Conservation (phyloP, 2,797 vertebrate species). For the Mallotus villosus region DNA sequence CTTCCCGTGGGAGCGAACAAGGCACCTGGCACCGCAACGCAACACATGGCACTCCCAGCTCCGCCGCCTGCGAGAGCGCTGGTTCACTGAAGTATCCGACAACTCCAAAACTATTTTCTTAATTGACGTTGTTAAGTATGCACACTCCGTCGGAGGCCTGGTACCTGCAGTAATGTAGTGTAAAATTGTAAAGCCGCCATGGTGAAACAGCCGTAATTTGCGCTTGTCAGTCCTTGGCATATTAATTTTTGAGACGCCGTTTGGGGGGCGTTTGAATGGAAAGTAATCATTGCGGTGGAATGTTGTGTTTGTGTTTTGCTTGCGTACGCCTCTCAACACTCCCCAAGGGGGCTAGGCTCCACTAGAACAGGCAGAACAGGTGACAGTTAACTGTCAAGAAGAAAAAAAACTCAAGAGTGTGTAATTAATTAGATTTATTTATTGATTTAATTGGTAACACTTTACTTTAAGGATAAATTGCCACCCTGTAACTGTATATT, state of each 20-base stretch:
- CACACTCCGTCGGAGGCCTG: constrained; percentile 36
- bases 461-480: background rate
- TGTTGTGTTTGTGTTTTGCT: constrained; percentile 32
- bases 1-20: constrained; percentile 14
- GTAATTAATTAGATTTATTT: too few relatives aligned
- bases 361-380: background rate
- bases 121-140: constrained; percentile 44
- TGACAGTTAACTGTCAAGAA: background rate
- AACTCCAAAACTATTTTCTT: constrained; percentile 23
- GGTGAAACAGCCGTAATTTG: constrained; percentile 61
- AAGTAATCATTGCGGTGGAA: constrained; percentile 31
- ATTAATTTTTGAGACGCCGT: constrained; percentile 57
- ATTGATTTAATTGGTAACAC: too few relatives aligned
- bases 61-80: constrained; percentile 26
- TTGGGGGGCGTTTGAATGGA: constrained; percentile 47
- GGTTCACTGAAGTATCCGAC: constrained; percentile 41
- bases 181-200: constrained; percentile 68
- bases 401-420: too few relatives aligned
- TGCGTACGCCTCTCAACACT: constrained; percentile 28
- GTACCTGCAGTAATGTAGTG: constrained; percentile 73
- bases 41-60: constrained; percentile 19
- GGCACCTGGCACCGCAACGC: constrained; percentile 24
- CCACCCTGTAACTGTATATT: background rate
- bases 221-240: constrained; percentile 61
- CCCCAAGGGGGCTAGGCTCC: background rate